Percentiles rank a stretch among this genome's conserved stretches.
These are phyloP conservation scores for Zaprionus bogoriensis DNA, from an alignment of 2,888 invertebrate species.

Conservation along the genomic window DNA sequence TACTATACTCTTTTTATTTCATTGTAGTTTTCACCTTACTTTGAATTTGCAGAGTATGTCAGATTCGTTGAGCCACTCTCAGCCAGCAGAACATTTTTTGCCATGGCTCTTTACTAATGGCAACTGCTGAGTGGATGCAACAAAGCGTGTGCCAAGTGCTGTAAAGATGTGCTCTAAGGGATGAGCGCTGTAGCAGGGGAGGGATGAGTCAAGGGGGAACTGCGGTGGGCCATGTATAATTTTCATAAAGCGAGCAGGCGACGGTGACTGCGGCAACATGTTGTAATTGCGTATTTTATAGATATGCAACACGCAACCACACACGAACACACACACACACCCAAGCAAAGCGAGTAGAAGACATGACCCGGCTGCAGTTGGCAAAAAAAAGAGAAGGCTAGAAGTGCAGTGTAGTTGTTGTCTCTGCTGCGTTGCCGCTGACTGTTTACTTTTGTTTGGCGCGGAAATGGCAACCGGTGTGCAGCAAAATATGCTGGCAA, in stretches of 20 bases:
- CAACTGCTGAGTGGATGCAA: conserved; percentile 72
- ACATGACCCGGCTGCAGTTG: conserved; percentile 1
- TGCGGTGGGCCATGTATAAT: conserved; percentile 53
- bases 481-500: conserved; percentile 60
- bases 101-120: conserved; percentile 40
- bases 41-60: not conserved
- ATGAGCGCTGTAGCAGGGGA: not conserved
- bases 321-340: not conserved
- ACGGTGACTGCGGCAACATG: conserved; percentile 65
- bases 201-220: conserved; percentile 7
- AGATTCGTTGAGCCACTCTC: not conserved
- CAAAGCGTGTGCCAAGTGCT: conserved; percentile 51
- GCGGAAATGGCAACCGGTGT: conserved; percentile 72
- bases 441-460: conserved; percentile 62
- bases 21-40: too few relatives aligned
- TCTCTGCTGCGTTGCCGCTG: conserved; percentile 46
- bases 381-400: too few relatives aligned
- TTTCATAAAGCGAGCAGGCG: conserved; percentile 59
- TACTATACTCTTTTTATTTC: too few relatives aligned
- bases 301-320: conserved; percentile 33
- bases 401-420: conserved; percentile 24
- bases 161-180: not conserved
- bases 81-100: conserved; percentile 1
- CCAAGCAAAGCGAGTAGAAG: not conserved
- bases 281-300: conserved; percentile 76